Evolutionary conservation across 2,797 vertebrate species (phyloP), one percentile per base, ranked within the genome.

Genomic region (Siniperca scherzeri): DNA sequence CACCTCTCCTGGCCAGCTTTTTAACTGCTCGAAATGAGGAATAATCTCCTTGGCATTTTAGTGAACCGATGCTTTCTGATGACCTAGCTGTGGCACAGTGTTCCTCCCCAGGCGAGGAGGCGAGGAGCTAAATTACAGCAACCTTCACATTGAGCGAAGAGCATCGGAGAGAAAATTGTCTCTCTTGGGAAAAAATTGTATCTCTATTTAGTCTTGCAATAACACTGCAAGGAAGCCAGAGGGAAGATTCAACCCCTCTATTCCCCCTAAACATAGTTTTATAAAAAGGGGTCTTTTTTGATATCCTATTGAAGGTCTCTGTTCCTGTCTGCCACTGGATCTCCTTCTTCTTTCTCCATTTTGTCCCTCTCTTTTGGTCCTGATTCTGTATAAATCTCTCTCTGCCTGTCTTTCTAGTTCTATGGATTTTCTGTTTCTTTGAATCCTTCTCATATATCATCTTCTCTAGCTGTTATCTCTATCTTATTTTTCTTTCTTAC

Each of bases 201-300:
- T 84, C 84, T 92, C 82, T 79, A 86, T 91, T 92, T 89, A 89
- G 85, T 88, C 82, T 60, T 86, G 75, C 55, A 89, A 89, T 88
- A 87, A 88, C 68, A 74, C 61, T 52, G 82, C 10, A 62, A 84
- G 59, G 61, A 73, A 84, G 80, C 80, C 86, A 21, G 25, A 73
- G 81, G 85, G 70, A 52, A 80, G 64, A 86, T 76, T 53, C 73
- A 75, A 64, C 36, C 68, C 64, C 57, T 80, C 40, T 81, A 52
- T 86, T 82, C 68, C 74, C 78, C 60, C 68, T 70, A 50, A 77
- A 85, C 77, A 78, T 69, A 25, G 68, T 25, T 67, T 73, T 72
- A 80, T 73, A 42, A 80, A 74, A 77, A 81, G 38, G 21, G 44
- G 10, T 27, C n/a, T 64, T 80, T 74, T 73, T 38, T 57, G 14